Percentiles rank a stretch among this genome's conserved stretches.
Evolutionary conservation across 2,113 vertebrate genomes (phyloP).

Genomic region (Hemiscyllium ocellatum): DNA sequence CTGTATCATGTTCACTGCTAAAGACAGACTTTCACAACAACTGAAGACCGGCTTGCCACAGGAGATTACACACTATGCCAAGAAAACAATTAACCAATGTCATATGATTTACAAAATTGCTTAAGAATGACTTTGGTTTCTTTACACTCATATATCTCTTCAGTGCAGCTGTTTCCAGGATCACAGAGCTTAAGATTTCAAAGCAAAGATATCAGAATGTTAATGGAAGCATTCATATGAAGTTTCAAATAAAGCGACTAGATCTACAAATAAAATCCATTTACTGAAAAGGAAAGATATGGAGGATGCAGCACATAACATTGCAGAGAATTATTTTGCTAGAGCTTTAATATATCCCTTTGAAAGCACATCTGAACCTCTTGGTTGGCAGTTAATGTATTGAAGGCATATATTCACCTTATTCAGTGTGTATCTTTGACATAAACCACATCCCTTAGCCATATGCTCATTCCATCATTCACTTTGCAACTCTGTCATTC

Average conservation of each 20-base stretch:
- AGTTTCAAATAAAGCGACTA: background rate
- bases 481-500: background rate
- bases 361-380: background rate
- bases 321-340: background rate
- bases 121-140: background rate
- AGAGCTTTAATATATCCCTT: background rate
- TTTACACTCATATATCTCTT: conserved; percentile 17
- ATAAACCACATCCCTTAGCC: background rate
- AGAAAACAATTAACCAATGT: background rate
- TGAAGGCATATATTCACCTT: background rate
- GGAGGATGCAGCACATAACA: background rate
- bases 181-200: conserved; percentile 9
- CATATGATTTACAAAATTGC: background rate
- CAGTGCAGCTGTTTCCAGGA: background rate
- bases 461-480: background rate
- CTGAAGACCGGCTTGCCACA: background rate
- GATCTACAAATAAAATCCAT: conserved; percentile 2
- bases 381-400: background rate
- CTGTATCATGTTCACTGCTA: background rate
- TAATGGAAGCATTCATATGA: background rate
- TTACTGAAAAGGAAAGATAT: conserved; percentile 2
- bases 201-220: background rate
- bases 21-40: background rate
- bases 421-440: background rate
- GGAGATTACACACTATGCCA: background rate